phyloP scores from a whole-genome alignment of 1,140 invertebrate species.

The Littorina saxatilis region DNA sequence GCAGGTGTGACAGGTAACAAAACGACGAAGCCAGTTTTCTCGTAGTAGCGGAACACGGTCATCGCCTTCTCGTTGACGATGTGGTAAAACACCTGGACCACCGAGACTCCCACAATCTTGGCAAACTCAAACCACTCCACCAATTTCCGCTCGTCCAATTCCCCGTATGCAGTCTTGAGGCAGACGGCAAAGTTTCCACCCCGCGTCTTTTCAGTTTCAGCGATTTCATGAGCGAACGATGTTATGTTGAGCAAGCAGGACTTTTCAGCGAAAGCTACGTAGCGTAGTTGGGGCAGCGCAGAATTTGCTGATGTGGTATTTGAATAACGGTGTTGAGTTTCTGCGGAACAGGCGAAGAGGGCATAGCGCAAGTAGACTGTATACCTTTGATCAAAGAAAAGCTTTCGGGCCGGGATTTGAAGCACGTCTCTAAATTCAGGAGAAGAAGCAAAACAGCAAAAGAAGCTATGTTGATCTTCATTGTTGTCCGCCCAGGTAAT shows the following conservation, averaged over 20 bases:
- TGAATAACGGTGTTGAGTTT: too few species aligned
- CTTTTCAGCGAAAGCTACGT: constrained; percentile 15
- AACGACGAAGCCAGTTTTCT: not conserved
- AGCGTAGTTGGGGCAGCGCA: not conserved
- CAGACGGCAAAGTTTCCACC: not conserved
- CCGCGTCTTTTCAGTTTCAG: not conserved
- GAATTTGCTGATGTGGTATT: not conserved
- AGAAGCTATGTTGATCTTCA: not conserved
- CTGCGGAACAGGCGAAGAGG: not conserved
- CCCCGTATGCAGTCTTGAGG: not conserved
- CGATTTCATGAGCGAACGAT: not conserved
- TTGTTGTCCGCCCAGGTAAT: not conserved
- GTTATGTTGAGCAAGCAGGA: not conserved
- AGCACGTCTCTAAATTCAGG: not conserved
- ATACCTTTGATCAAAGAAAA: not conserved
- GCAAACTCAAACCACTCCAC: constrained; percentile 25
- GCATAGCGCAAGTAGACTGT: not conserved
- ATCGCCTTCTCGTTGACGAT: constrained; percentile 1
- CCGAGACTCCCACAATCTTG: not conserved
- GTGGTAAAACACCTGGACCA: constrained; percentile 16
- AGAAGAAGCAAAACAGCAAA: not conserved
- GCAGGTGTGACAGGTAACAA: constrained; percentile 28
- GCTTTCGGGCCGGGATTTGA: not conserved
- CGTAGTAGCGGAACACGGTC: constrained; percentile 2
- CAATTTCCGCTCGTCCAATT: not conserved